These are phyloP conservation scores for Caenorhabditis sinica DNA, from an alignment of 2,888 invertebrate genomes.

Conservation along the genomic window DNA sequence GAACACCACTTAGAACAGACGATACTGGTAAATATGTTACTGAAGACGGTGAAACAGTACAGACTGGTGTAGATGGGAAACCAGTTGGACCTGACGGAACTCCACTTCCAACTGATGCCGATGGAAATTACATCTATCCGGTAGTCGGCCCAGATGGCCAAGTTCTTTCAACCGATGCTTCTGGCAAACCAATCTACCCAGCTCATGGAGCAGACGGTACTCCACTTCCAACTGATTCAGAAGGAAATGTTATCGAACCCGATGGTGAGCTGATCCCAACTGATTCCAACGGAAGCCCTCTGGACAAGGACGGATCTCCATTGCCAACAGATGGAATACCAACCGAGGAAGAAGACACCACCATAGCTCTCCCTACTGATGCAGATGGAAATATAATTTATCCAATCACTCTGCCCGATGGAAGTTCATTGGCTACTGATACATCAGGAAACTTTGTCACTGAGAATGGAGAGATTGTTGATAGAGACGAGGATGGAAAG, in stretches of 20 bases:
- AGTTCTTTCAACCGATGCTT: conserved; percentile 12
- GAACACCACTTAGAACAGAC: conserved; percentile 33
- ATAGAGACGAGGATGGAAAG: conserved; percentile 55
- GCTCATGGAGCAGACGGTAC: conserved; percentile 33
- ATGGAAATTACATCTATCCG: conserved; percentile 32
- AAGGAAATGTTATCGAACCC: conserved; percentile 44
- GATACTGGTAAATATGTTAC: neutral
- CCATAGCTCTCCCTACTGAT: conserved; percentile 66
- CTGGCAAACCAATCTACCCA: conserved; percentile 23
- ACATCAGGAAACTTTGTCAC: conserved; percentile 41
- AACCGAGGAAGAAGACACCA: conserved; percentile 42
- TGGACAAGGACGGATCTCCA: conserved; percentile 34
- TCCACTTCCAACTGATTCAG: conserved; percentile 48
- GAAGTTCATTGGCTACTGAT: conserved; percentile 61
- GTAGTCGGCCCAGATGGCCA: conserved; percentile 12
- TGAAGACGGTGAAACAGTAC: neutral
- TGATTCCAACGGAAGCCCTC: conserved; percentile 54
- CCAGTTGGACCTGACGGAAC: conserved; percentile 71
- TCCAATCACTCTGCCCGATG: conserved; percentile 62
- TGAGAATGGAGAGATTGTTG: conserved; percentile 27
- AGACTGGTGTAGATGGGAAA: conserved; percentile 15
- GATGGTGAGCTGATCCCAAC: conserved; percentile 66
- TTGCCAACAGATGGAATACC: conserved; percentile 67
- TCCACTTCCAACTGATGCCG: conserved; percentile 72
- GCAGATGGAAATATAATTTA: conserved; percentile 66